A percentile compares a stretch with the other conserved stretches of the same genome.
These are phyloP conservation scores for Paedocypris micromegethes DNA, from an alignment of 2,797 vertebrate genomes.

Conservation along the genomic window DNA sequence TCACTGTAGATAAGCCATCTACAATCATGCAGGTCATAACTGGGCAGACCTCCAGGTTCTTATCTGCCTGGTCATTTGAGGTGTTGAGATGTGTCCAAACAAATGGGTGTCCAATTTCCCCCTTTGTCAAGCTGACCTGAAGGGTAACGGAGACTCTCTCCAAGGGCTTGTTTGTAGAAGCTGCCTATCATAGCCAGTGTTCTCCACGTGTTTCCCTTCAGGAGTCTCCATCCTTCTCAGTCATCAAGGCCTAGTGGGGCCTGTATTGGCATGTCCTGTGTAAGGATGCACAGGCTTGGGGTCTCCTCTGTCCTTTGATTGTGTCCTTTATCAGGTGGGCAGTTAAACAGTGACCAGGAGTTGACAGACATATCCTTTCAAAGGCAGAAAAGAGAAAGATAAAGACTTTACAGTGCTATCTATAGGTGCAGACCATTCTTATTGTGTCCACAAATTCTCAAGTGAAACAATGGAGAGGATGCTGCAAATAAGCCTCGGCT, in stretches of 20 bases:
- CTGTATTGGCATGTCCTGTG: constrained; percentile 52
- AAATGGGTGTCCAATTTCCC: constrained; percentile 56
- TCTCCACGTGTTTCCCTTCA: constrained; percentile 52
- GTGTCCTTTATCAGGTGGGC: constrained; percentile 64
- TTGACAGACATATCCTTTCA: constrained; percentile 62
- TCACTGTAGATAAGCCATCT: constrained; percentile 27
- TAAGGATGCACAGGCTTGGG: constrained; percentile 53
- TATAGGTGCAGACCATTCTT: constrained; percentile 46
- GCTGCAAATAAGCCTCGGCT: constrained; percentile 39
- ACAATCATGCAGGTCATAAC: constrained; percentile 39
- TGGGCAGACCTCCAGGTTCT: constrained; percentile 30
- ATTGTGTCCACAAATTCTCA: constrained; percentile 29
- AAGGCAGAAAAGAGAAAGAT: constrained; percentile 42
- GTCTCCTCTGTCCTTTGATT: constrained; percentile 53
- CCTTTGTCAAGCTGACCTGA: constrained; percentile 40
- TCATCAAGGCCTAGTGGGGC: constrained; percentile 52
- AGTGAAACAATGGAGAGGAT: constrained; percentile 43
- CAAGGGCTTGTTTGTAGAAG: constrained; percentile 39
- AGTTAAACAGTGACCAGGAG: constrained; percentile 40
- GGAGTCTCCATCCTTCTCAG: constrained; percentile 63
- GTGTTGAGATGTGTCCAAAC: constrained; percentile 56
- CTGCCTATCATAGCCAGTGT: constrained; percentile 42
- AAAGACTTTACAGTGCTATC: constrained; percentile 46
- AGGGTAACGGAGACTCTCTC: constrained; percentile 41
- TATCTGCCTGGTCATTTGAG: constrained; percentile 48